A percentile compares a stretch with the other conserved stretches of the same genome.
These are phyloP conservation scores for Agapornis canus DNA, from an alignment of 2,797 vertebrate species.

Conservation along the genomic window DNA sequence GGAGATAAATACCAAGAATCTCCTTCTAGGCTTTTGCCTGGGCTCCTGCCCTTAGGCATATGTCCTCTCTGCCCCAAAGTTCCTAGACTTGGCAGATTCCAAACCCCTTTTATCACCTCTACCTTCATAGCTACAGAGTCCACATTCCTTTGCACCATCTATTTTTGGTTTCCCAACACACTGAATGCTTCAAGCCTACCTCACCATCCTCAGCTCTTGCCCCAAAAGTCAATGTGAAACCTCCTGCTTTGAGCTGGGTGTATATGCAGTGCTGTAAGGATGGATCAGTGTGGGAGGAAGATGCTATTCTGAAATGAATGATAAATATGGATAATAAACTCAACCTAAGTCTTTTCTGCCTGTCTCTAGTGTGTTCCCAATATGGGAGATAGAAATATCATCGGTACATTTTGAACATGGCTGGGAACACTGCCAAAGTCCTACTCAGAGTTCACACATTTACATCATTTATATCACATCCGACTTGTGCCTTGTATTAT, in stretches of 20 bases:
- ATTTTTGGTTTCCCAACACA: conserved; percentile 5
- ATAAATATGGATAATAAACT: conserved; percentile 63
- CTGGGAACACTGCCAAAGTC: conserved; percentile 60
- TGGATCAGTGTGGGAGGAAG: conserved; percentile 44
- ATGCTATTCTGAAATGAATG: conserved; percentile 64
- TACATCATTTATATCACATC: conserved; percentile 68
- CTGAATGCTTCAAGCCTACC: neutral
- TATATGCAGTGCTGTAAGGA: neutral
- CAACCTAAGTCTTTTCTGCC: conserved; percentile 49
- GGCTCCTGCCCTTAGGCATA: neutral
- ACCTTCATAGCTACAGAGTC: neutral
- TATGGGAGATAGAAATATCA: conserved; percentile 66
- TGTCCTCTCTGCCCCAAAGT: neutral
- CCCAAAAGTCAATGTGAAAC: conserved; percentile 44
- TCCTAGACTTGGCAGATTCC: neutral
- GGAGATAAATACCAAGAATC: neutral
- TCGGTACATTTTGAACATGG: conserved; percentile 63
- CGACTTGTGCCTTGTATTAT: conserved; percentile 58
- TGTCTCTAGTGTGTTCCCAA: conserved; percentile 51
- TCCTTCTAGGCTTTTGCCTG: neutral
- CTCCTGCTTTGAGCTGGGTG: conserved; percentile 15
- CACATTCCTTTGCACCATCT: conserved; percentile 9
- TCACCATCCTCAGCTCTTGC: conserved; percentile 26
- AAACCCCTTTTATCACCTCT: neutral
- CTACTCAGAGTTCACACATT: conserved; percentile 68